phyloP scores from a whole-genome alignment of 2,113 vertebrate species.

The Neolamprologus ventralis region DNA sequence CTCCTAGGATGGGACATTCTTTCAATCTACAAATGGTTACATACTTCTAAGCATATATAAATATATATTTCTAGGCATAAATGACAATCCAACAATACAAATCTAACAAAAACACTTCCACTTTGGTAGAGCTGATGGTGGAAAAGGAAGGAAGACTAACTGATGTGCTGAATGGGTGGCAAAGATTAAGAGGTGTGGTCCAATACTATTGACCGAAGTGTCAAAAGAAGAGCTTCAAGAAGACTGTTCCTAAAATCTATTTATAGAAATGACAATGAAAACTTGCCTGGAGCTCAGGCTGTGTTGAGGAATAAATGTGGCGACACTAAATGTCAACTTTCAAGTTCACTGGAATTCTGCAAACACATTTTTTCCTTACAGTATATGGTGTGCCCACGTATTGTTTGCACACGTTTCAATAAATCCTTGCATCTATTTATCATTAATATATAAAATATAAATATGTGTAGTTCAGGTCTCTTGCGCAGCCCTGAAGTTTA shows the following conservation, averaged over 20 bases:
- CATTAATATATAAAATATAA: not conserved
- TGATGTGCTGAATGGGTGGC: not conserved
- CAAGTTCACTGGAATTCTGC: not conserved
- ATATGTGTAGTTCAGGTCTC: not conserved
- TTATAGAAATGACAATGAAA: not conserved
- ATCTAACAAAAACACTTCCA: not conserved
- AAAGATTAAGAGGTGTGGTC: not conserved
- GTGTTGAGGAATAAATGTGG: not conserved
- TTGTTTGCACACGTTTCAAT: not conserved
- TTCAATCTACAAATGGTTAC: not conserved
- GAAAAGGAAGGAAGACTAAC: fast-evolving
- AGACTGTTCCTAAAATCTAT: not conserved
- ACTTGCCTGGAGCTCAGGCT: not conserved
- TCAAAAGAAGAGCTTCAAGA: not conserved
- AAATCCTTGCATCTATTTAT: not conserved
- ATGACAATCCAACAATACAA: not conserved
- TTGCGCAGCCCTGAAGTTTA: not conserved
- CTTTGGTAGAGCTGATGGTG: not conserved
- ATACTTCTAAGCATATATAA: not conserved
- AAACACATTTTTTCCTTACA: not conserved
- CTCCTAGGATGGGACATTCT: not conserved
- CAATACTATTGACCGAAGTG: not conserved
- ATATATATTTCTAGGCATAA: not conserved
- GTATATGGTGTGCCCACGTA: not conserved
- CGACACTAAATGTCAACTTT: not conserved